Percentiles rank a stretch among this genome's conserved stretches.
phyloP scores from a whole-genome alignment of 2,888 invertebrate species.

The Atherix ibis region DNA sequence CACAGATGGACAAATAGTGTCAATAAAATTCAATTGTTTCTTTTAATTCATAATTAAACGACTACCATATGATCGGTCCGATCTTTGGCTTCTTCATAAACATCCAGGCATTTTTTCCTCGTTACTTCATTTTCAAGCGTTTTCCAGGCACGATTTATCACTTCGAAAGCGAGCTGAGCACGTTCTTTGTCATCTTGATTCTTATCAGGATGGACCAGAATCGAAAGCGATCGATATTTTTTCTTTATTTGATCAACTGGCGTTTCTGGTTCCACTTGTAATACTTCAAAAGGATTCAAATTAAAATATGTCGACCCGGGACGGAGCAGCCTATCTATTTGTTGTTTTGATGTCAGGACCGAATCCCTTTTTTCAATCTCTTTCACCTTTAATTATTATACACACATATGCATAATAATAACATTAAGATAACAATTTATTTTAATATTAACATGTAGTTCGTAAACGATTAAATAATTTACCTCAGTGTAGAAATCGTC shows the following conservation, averaged over 20 bases:
- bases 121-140: slow-evolving; percentile 89
- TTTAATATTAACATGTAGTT: not conserved
- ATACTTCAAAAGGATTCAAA: slow-evolving; percentile 84
- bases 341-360: slow-evolving; percentile 89
- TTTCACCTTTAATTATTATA: slow-evolving; percentile 77
- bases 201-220: slow-evolving; percentile 98
- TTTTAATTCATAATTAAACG: slow-evolving; percentile 1
- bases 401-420: too few relatives aligned
- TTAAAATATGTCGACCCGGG: slow-evolving; percentile 99
- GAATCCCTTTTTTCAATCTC: slow-evolving; percentile 96
- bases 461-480: slow-evolving; percentile 17
- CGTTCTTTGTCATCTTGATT: slow-evolving; percentile 90
- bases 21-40: not conserved
- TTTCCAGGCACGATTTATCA: slow-evolving; percentile 90
- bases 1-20: too few relatives aligned
- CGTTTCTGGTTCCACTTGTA: slow-evolving; percentile 82
- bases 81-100: slow-evolving; percentile 93
- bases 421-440: too few relatives aligned
- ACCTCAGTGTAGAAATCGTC: slow-evolving; percentile 75
- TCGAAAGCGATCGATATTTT: slow-evolving; percentile 89
- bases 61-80: slow-evolving; percentile 81
- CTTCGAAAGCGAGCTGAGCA: slow-evolving; percentile 85
- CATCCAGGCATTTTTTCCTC: slow-evolving; percentile 82
- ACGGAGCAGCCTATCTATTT: slow-evolving; percentile 86
- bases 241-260: slow-evolving; percentile 87